phyloP scores from a whole-genome alignment of 2,888 invertebrate species.

The Chrysotoxum bicinctum region DNA sequence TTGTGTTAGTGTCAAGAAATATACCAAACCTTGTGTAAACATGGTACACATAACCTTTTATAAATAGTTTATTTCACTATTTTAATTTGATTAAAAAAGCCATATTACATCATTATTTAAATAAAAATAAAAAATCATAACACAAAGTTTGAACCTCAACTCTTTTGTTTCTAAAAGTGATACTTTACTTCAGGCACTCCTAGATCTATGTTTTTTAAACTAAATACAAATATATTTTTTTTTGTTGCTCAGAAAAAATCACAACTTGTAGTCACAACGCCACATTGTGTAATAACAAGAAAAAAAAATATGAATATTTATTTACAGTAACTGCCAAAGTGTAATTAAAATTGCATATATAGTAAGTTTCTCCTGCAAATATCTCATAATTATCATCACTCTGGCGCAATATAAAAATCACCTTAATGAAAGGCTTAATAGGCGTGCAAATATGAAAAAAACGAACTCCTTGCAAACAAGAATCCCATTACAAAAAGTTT shows the following conservation, averaged over 20 bases:
- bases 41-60: too few relatives aligned
- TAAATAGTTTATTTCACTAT: too few relatives aligned
- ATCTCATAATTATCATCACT: slow-evolving; percentile 25
- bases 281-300: not conserved
- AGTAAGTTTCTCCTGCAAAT: slow-evolving; percentile 15
- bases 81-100: too few relatives aligned
- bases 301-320: slow-evolving; percentile 38
- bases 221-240: not conserved
- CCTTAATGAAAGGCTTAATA: slow-evolving; percentile 16
- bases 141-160: not conserved
- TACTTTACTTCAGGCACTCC: too few relatives aligned
- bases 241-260: not conserved
- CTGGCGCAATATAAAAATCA: not conserved
- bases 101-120: too few relatives aligned
- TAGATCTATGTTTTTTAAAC: too few relatives aligned
- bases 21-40: too few relatives aligned
- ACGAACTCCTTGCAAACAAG: not conserved
- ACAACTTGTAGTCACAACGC: not conserved
- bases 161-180: too few relatives aligned
- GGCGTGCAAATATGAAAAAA: slow-evolving; percentile 2
- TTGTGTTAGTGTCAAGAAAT: too few relatives aligned
- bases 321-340: not conserved
- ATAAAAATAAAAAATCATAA: too few relatives aligned
- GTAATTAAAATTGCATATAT: slow-evolving; percentile 52
- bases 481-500: not conserved